Conservation (phyloP, 2,113 vertebrate genomes). For the Melanerpes aurifrons region DNA sequence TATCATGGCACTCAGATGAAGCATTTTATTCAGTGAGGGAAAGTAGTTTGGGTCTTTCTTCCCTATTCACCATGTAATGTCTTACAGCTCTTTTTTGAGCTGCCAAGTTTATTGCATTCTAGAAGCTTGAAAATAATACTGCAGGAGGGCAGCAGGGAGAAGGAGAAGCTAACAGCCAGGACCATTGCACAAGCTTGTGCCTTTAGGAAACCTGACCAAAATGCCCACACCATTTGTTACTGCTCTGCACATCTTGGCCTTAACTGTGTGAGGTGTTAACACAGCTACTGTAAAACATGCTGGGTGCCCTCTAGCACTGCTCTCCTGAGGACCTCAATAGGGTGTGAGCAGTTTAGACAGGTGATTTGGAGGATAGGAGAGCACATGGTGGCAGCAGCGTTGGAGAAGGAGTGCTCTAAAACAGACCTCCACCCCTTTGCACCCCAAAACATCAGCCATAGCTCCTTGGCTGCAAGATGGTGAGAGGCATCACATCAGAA, state of each 20-base stretch:
- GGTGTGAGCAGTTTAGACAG: not conserved
- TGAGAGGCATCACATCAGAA: not conserved
- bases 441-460: not conserved
- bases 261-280: rapidly evolving
- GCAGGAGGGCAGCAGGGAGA: not conserved
- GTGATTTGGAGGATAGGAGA: not conserved
- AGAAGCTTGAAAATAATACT: not conserved
- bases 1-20: not conserved
- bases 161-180: not conserved
- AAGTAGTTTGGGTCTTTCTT: not conserved
- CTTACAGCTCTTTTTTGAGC: not conserved
- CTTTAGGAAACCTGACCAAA: not conserved
- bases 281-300: not conserved
- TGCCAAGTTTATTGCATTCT: not conserved
- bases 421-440: not conserved
- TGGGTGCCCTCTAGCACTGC: not conserved
- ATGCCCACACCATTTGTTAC: not conserved
- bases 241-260: not conserved
- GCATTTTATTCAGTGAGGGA: not conserved
- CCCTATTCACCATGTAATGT: not conserved
- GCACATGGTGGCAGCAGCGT: not conserved
- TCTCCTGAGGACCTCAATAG: not conserved
- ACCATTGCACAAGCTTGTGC: not conserved
- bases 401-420: not conserved
- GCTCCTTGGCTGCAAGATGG: not conserved